Evolutionary conservation across 1,140 invertebrate genomes (phyloP).

Genomic region (Homalodisca vitripennis): DNA sequence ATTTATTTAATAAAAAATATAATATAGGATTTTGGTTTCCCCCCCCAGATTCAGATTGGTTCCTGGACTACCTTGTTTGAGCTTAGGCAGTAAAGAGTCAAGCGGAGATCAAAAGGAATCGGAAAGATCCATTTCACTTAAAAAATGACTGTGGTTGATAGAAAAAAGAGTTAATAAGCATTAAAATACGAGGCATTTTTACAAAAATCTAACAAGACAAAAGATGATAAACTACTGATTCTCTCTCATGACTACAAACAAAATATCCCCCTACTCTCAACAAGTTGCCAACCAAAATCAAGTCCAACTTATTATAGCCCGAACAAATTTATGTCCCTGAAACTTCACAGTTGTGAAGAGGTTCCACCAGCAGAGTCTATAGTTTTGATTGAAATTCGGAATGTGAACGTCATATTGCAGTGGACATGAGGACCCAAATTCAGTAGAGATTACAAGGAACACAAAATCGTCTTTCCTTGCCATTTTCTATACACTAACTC

Average conservation of each 20-base stretch:
- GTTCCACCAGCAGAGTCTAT: slow-evolving; percentile 37
- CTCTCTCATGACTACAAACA: slow-evolving; percentile 48
- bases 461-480: slow-evolving; percentile 40
- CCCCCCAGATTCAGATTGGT: slow-evolving; percentile 19
- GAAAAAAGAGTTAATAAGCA: slow-evolving; percentile 41
- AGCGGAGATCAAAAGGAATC: slow-evolving; percentile 29
- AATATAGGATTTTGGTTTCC: slow-evolving; percentile 39
- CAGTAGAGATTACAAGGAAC: slow-evolving; percentile 43
- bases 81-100: slow-evolving; percentile 33
- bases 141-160: slow-evolving; percentile 36
- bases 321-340: slow-evolving; percentile 44
- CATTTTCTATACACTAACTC: slow-evolving; percentile 40
- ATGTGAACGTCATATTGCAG: slow-evolving; percentile 42
- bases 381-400: slow-evolving; percentile 35
- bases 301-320: slow-evolving; percentile 42
- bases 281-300: slow-evolving; percentile 46
- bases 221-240: slow-evolving; percentile 37
- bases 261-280: slow-evolving; percentile 41
- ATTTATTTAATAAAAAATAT: slow-evolving; percentile 35
- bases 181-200: slow-evolving; percentile 44
- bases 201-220: slow-evolving; percentile 41
- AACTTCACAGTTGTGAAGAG: slow-evolving; percentile 44
- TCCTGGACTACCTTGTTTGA: slow-evolving; percentile 27
- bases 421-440: slow-evolving; percentile 43
- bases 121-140: no score